Evolutionary conservation across 2,888 invertebrate species (phyloP).

Genomic region (Luperina nickerlii): DNA sequence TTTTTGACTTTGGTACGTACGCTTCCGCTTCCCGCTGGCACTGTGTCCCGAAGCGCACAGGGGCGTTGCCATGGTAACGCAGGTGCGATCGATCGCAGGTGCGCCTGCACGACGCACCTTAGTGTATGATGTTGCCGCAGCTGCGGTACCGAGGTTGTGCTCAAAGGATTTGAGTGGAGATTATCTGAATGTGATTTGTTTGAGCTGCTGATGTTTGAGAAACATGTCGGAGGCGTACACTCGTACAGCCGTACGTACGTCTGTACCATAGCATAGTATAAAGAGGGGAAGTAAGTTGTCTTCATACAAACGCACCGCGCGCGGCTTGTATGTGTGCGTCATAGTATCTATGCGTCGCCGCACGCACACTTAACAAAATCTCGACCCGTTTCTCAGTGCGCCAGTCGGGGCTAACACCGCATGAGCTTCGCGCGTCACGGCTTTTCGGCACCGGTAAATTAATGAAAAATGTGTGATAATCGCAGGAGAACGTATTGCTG

Average conservation of each 20-base stretch:
- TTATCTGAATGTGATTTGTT: conserved; percentile 6
- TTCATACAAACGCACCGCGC: too few relatives aligned
- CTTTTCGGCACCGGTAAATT: too few relatives aligned
- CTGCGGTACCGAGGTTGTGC: background rate
- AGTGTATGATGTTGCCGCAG: conserved; percentile 18
- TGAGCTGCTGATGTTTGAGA: background rate
- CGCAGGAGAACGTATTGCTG: too few relatives aligned
- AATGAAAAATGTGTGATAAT: too few relatives aligned
- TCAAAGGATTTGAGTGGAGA: conserved; percentile 3
- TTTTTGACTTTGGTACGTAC: background rate
- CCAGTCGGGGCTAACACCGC: too few relatives aligned
- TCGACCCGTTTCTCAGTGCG: too few relatives aligned
- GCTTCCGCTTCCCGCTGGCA: conserved; percentile 44
- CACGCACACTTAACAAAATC: too few relatives aligned
- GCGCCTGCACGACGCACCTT: conserved; percentile 63
- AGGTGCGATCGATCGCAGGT: conserved; percentile 85
- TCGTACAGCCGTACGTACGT: background rate
- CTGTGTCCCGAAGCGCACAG: conserved; percentile 27
- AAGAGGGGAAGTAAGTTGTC: too few relatives aligned
- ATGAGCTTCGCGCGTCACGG: too few relatives aligned
- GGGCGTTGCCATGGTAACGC: conserved; percentile 81
- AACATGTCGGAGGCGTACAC: background rate
- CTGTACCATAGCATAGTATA: too few relatives aligned
- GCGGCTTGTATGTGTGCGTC: too few relatives aligned
- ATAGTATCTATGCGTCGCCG: too few relatives aligned